Evolutionary conservation across 2,797 vertebrate species (phyloP), one percentile per base, ranked within the genome.

Genomic region (Aplochiton taeniatus): DNA sequence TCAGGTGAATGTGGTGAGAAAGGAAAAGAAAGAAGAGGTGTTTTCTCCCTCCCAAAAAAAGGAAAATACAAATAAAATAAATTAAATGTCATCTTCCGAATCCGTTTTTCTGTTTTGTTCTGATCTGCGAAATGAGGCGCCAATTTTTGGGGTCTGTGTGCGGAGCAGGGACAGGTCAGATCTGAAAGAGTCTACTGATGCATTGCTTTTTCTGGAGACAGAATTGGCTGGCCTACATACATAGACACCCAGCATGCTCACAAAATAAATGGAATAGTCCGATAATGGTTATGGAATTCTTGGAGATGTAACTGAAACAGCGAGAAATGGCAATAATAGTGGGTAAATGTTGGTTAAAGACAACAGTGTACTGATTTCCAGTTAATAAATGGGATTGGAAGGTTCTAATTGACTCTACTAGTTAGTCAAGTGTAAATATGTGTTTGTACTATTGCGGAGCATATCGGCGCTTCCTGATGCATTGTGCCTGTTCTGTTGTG

Each of bases 101-200:
- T 17, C 31, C 11, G n/a, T 31, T 9, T 47, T 14, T 14, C 60
- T 7, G 41, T 58, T 66, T 65, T 48, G 9, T 17, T 43, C 16
- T 11, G 16, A 3, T 14, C 46, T 65, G 41, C 50, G 31, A 47
- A 49, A 42, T 13, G 14, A 10, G 19, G 17, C n/a, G 56, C 55
- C 52, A 74, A 55, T 68, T 81, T 58, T 63, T 58, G 48, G 76
- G 81, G 81, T 60, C 77, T 76, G 71, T 72, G 68, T 60, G 64
- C 73, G 63, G 69, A 67, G 70, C 60, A 71, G 62, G 58, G 56
- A n/a, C 61, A 69, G 73, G 11, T 9, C 1, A 46, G 41, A 58
- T 20, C 31, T 14, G 31, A 43, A 42, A 42, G 3, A 56, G 54
- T 19, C 20, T 41, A 11, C 12, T 58, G 54, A 12, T 56, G n/a